These are phyloP conservation scores for Ophraella communa DNA, from an alignment of 2,888 invertebrate genomes.

Conservation along the genomic window DNA sequence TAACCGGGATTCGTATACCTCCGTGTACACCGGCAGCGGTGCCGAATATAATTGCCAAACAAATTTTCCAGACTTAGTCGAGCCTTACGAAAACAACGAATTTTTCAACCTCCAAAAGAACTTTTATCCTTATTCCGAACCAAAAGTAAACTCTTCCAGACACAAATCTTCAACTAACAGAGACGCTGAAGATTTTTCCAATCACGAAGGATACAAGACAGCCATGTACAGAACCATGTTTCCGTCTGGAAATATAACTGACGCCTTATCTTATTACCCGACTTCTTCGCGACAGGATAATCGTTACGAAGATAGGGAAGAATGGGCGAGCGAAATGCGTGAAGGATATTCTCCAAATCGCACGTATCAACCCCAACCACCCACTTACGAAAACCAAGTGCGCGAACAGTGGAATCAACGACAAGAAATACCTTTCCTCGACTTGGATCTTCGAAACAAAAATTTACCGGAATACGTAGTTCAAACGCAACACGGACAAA, in stretches of 20 bases:
- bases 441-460: constrained; percentile 62
- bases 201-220: constrained; percentile 71
- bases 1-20: constrained; percentile 75
- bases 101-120: constrained; percentile 61
- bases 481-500: constrained; percentile 52
- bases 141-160: constrained; percentile 51
- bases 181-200: constrained; percentile 64
- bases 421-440: constrained; percentile 58
- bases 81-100: constrained; percentile 64
- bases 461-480: constrained; percentile 62
- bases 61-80: constrained; percentile 73
- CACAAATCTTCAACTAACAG: constrained; percentile 65
- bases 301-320: constrained; percentile 65
- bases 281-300: constrained; percentile 68
- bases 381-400: constrained; percentile 53
- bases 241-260: constrained; percentile 76
- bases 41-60: constrained; percentile 68
- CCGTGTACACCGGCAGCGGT: constrained; percentile 74
- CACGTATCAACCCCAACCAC: constrained; percentile 46
- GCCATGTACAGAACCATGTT: constrained; percentile 72
- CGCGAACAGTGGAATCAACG: constrained; percentile 55
- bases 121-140: constrained; percentile 59
- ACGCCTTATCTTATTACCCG: constrained; percentile 83
- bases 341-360: constrained; percentile 59
- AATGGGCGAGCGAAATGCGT: constrained; percentile 64